Base-by-base conservation (phyloP, 2,888 invertebrate species). In the Eristalis intricaria region DNA sequence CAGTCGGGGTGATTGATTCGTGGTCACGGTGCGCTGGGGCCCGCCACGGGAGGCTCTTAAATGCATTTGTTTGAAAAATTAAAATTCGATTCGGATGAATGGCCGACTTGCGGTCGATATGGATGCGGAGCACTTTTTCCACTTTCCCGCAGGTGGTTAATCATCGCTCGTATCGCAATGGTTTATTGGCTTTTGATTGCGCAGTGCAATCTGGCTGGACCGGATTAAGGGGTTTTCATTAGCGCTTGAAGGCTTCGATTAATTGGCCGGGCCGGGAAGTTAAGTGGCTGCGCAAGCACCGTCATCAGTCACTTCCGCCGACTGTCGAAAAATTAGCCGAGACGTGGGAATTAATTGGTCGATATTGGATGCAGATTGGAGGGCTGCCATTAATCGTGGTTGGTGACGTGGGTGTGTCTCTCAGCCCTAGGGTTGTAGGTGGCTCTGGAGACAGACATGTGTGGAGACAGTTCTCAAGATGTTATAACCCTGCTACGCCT, bases 1-100 rank as follows among this genome's bases (percentile, higher is more conserved):
- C 32, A 64, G 58, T 58, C 40, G 64, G 58, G 79, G 66, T 80
- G 74, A 80, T 74, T 80, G 80, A 80, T 74, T 80, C 74, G 68
- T 74, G 80, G 63, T 63, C 74, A 68, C 26, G 68, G 68, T 63
- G 38, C 15, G 60, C n/a, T 50, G 50, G 50, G 8, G 19, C 50
- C n/a, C 50, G n/a, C 38, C 58, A 40, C 26, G 60, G 26, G 70
- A 61, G 60, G 11, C 66, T 79, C 73, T 79, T 65, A 78, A 78
- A 65, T 65, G 58, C 26, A 32, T 32, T 32, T 58, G 29, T 73
- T 73, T 40, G 43, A 38, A 60, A 71, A 79, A 65, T 66, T 71
- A 60, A 79, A 79, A 66, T 79, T 73, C 43, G 43, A n/a, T 73
- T 66, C 40, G 61, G 61, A 43, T 68, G 66, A 64, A 74, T 56